Conservation (phyloP, 1,140 invertebrate species). For the Dreissena polymorpha region DNA sequence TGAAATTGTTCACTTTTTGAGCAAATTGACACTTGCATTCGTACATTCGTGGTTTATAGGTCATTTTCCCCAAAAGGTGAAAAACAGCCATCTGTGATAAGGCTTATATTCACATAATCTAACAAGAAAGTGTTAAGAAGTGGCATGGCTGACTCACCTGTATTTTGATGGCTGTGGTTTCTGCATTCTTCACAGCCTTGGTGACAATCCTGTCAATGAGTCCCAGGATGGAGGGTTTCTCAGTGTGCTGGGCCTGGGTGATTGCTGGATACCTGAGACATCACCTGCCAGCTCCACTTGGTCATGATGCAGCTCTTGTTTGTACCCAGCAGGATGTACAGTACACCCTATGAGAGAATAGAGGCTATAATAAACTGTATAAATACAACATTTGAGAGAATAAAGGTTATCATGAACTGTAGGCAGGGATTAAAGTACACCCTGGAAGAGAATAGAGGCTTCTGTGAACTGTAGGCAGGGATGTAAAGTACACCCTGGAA, state of each 20-base stretch:
- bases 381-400: too few relatives aligned
- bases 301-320: conserved; percentile 84
- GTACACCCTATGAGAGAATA: too few relatives aligned
- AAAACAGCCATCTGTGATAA: background rate
- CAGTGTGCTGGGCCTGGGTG: conserved; percentile 87
- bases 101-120: background rate
- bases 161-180: conserved; percentile 80
- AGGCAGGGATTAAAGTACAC: too few relatives aligned
- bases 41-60: background rate
- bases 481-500: too few relatives aligned
- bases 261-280: conserved; percentile 85
- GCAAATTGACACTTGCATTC: too few relatives aligned
- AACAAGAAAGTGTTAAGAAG: background rate
- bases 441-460: conserved; percentile 79
- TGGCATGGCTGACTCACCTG: conserved; percentile 64
- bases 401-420: too few relatives aligned
- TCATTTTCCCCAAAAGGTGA: background rate
- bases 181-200: conserved; percentile 80
- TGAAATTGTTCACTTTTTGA: too few relatives aligned
- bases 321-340: conserved; percentile 88
- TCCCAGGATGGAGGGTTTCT: conserved; percentile 89
- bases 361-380: too few relatives aligned
- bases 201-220: conserved; percentile 85
- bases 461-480: background rate
- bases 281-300: conserved; percentile 88